These are phyloP conservation scores for Acanthopleura granulata DNA, from an alignment of 2,888 invertebrate genomes.

Conservation along the genomic window DNA sequence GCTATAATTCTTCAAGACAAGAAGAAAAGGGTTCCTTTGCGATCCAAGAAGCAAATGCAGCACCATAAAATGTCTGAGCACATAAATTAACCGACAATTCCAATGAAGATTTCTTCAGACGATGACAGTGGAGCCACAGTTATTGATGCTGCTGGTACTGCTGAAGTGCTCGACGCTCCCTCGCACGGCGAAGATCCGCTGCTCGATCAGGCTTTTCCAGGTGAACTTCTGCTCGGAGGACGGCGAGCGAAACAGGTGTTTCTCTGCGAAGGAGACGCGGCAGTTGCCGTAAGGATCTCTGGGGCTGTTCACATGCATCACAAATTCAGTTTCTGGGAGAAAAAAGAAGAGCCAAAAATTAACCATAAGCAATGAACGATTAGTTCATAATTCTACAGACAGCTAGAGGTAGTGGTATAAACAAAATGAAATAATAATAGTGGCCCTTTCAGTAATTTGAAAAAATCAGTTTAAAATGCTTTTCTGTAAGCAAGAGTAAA, in stretches of 20 bases:
- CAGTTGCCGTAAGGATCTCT: constrained; percentile 27
- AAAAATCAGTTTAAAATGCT: no score
- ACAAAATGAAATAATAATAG: no score
- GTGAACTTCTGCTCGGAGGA: constrained; percentile 59
- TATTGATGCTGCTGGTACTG: constrained; percentile 35
- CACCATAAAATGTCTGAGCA: not conserved
- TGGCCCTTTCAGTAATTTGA: no score
- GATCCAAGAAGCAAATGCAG: not conserved
- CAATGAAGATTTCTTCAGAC: not conserved
- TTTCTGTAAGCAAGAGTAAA: no score
- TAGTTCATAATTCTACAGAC: no score
- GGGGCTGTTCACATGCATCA: constrained; percentile 40
- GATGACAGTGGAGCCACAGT: constrained; percentile 9
- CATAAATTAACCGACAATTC: not conserved
- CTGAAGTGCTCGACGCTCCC: constrained; percentile 43
- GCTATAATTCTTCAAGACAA: no score
- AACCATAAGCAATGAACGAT: no score
- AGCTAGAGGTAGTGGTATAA: no score
- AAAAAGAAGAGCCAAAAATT: not conserved
- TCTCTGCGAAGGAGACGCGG: constrained; percentile 20
- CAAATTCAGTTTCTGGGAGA: constrained; percentile 51
- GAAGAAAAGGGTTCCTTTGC: no score
- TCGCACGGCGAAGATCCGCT: constrained; percentile 48
- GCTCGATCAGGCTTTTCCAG: constrained; percentile 64
- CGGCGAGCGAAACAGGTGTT: constrained; percentile 49